phyloP scores from a whole-genome alignment of 2,888 invertebrate genomes.

The Lymantria dispar region DNA sequence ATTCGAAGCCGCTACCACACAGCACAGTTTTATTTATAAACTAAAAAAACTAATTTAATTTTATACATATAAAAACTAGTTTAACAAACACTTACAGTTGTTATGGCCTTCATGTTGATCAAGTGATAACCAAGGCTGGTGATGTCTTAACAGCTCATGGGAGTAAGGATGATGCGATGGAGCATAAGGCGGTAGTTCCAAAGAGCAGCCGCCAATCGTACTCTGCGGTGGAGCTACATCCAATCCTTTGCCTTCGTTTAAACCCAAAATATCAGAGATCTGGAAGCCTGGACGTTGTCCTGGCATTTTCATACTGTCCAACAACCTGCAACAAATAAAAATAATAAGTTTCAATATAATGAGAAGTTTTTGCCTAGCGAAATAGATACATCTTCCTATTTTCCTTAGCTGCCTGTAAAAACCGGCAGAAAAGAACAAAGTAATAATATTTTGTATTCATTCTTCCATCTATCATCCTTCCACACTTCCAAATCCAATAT shows the following conservation, averaged over 20 bases:
- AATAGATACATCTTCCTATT: too few relatives aligned
- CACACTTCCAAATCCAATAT: too few relatives aligned
- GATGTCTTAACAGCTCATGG: constrained; percentile 68
- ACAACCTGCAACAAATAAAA: constrained; percentile 79
- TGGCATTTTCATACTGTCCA: constrained; percentile 92
- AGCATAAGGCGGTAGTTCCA: constrained; percentile 67
- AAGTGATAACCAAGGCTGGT: constrained; percentile 70
- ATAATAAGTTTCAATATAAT: neutral
- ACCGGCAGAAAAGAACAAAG: too few relatives aligned
- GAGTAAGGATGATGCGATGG: constrained; percentile 67
- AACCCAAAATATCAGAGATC: constrained; percentile 95
- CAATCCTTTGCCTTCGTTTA: constrained; percentile 86
- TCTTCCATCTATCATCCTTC: too few relatives aligned
- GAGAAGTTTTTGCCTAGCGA: too few relatives aligned
- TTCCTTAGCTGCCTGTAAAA: too few relatives aligned
- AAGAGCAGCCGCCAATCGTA: constrained; percentile 50
- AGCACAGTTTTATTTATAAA: too few relatives aligned
- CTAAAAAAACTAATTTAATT: too few relatives aligned
- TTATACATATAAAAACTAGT: neutral
- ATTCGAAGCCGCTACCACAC: too few relatives aligned
- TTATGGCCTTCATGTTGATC: constrained; percentile 65
- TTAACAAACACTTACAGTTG: constrained; percentile 19
- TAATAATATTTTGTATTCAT: too few relatives aligned
- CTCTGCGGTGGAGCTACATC: constrained; percentile 59
- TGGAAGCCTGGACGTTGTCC: constrained; percentile 92